These are phyloP conservation scores for Maniola hyperantus DNA, from an alignment of 2,888 invertebrate species.

Conservation along the genomic window DNA sequence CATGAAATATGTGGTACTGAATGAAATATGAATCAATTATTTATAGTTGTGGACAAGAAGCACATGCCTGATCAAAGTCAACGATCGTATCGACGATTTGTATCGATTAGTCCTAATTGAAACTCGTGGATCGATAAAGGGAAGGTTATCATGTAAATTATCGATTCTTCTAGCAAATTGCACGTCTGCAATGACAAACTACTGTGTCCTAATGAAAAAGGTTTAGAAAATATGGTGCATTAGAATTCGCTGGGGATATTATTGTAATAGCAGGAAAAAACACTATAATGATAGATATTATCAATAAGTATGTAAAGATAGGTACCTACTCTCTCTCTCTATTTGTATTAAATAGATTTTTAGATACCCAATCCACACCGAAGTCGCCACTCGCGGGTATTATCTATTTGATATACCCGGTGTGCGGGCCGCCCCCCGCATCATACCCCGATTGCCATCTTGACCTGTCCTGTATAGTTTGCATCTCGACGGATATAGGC, in stretches of 20 bases:
- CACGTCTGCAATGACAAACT: conserved; percentile 6
- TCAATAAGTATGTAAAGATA: too few relatives aligned
- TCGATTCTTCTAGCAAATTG: conserved; percentile 21
- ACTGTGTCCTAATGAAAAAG: conserved; percentile 1
- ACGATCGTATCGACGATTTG: conserved; percentile 25
- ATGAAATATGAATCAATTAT: not conserved
- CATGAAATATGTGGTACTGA: not conserved
- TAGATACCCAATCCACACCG: too few relatives aligned
- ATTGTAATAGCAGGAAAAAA: not conserved
- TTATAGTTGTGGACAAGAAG: not conserved
- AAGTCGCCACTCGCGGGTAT: too few relatives aligned
- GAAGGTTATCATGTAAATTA: conserved; percentile 40
- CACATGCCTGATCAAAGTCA: conserved; percentile 15
- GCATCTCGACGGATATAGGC: too few relatives aligned
- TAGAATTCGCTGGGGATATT: conserved; percentile 10
- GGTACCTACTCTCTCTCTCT: too few relatives aligned
- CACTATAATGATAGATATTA: too few relatives aligned
- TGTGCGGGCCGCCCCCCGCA: too few relatives aligned
- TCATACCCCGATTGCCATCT: too few relatives aligned
- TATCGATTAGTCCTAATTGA: conserved; percentile 42
- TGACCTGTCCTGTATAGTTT: too few relatives aligned
- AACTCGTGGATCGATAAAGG: conserved; percentile 40
- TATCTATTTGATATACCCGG: too few relatives aligned
- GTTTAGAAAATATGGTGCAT: not conserved
- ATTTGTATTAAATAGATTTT: too few relatives aligned